These are phyloP conservation scores for Drosophila subpulchrella DNA, from an alignment of 1,140 invertebrate genomes.

Conservation along the genomic window DNA sequence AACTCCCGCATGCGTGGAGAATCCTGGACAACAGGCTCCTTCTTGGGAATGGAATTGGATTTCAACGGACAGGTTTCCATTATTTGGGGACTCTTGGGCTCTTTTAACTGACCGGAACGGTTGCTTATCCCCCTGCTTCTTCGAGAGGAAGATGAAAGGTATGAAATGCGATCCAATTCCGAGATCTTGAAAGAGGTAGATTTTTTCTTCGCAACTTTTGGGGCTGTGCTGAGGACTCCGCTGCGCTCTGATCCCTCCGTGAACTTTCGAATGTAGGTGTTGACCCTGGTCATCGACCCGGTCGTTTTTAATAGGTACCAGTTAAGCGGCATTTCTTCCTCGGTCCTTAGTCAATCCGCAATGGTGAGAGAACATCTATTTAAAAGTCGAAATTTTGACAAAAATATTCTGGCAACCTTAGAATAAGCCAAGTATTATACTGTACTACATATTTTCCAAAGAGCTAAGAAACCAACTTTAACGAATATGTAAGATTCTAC, in stretches of 20 bases:
- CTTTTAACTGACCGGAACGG: not conserved
- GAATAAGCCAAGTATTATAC: not conserved
- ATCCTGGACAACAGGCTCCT: not conserved
- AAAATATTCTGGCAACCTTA: not conserved
- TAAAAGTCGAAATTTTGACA: slow-evolving; percentile 32
- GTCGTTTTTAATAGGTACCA: slow-evolving; percentile 22
- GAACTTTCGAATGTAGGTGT: slow-evolving; percentile 21
- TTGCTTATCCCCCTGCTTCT: not conserved
- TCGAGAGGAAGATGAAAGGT: too few species aligned
- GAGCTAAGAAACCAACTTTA: too few species aligned
- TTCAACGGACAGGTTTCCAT: not conserved
- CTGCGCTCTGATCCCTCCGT: not conserved
- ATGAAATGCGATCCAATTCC: not conserved
- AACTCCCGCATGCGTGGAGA: slow-evolving; percentile 33
- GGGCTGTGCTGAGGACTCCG: not conserved
- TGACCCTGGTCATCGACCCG: slow-evolving; percentile 6
- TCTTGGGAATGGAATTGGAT: not conserved
- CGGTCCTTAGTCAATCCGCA: not conserved
- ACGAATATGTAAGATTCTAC: too few species aligned
- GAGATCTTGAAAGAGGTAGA: too few species aligned
- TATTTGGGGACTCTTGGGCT: not conserved
- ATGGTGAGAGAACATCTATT: not conserved
- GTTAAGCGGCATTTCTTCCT: slow-evolving; percentile 5
- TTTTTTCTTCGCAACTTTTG: not conserved
- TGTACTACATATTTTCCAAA: too few species aligned